Base-by-base conservation (phyloP, 2,113 vertebrate species). In the Poeciliopsis retropinna region DNA sequence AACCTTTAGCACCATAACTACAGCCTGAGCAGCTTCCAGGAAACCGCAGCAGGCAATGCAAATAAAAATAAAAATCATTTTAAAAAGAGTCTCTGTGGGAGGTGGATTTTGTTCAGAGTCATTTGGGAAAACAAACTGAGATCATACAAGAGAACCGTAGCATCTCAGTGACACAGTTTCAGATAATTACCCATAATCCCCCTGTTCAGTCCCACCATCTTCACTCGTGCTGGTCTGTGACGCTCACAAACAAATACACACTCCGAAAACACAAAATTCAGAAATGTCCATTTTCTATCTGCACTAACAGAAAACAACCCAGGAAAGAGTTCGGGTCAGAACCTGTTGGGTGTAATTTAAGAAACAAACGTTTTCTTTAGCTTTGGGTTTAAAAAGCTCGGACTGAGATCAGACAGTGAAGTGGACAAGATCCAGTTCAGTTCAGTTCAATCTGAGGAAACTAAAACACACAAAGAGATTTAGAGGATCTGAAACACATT, bases 1-100 rank as follows among this genome's bases (percentile, higher is more conserved):
- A 60, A 84, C 82, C 80, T 69, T 82, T 94, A 94, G 94, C 93
- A 94, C 93, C 93, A 89, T 85, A 78, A 79, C 64, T 64, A 30
- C 84, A 85, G 71, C 87, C 75, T 66, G n/a, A 68, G 19, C 67
- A 67, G 77, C 76, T 84, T 83, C 73, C 73, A 60, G 63, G 51
- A 15, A 28, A 62, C 73, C 78, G 66, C 68, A 78, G 65, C 81
- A 78, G 76, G 54, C 51, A 28, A 79, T 71, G 65, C 79, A 71
- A 80, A 77, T 71, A 66, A 47, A 47, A 47, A 17, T 4, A 19
- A 11, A 37, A 37, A 12, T 37, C 2, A 37, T 37, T 37, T 37
- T 37, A 11, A 37, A 37, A 37, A 37, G 4, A 47, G 44, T 47
- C 84, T 80, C 80, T 68, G 72, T 73, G 79, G 75, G 72, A 72